Evolutionary conservation across 1,140 invertebrate species (phyloP).

Genomic region (Ips nitidus): DNA sequence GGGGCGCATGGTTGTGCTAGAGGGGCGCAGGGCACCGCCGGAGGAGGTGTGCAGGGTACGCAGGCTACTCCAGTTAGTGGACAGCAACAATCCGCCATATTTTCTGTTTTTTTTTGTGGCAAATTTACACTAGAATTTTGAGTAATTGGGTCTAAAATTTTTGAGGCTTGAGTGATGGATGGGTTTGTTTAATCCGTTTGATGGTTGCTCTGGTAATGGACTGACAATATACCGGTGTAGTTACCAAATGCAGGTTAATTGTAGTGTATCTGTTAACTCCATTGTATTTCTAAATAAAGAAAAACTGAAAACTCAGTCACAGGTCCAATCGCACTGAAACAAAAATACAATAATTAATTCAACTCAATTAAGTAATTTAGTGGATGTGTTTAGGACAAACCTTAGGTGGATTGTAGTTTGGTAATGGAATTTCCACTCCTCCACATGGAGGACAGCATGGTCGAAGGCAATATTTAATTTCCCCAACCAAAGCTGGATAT

Average conservation of each 20-base stretch:
- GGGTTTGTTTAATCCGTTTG: too few species aligned
- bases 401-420: constrained; percentile 22
- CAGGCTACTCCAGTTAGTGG: constrained; percentile 28
- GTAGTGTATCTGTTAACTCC: too few species aligned
- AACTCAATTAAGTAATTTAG: background rate
- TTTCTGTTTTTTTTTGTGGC: background rate
- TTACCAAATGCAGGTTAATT: too few species aligned
- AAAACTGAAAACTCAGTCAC: too few species aligned
- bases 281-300: too few species aligned
- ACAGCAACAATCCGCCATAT: constrained; percentile 37
- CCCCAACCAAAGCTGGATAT: constrained; percentile 16
- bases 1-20: constrained; percentile 34
- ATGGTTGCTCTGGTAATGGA: background rate
- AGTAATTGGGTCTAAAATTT: background rate
- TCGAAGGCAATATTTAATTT: constrained; percentile 19
- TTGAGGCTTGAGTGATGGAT: background rate
- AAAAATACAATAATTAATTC: too few species aligned
- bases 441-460: constrained; percentile 23
- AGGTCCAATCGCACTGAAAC: too few species aligned
- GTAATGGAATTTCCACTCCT: constrained; percentile 18
- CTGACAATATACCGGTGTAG: background rate
- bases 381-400: constrained; percentile 9
- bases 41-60: constrained; percentile 25
- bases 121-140: background rate
- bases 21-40: constrained; percentile 26